A percentile compares a stretch with the other conserved stretches of the same genome.
These are phyloP conservation scores for Micrasema longulum DNA, from an alignment of 1,140 invertebrate species.

Conservation along the genomic window DNA sequence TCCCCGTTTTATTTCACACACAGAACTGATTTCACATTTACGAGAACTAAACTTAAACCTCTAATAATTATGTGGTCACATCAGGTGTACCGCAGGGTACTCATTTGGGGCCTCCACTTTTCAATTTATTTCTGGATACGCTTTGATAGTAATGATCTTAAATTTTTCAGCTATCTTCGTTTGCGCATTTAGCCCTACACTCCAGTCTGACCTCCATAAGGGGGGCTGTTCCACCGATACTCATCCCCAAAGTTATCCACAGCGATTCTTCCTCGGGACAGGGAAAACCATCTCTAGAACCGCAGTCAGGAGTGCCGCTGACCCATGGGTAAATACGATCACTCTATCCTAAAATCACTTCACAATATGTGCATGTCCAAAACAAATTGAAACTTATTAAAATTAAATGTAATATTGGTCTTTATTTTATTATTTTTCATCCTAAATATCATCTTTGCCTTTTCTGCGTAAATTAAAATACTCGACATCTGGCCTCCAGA, in stretches of 20 bases:
- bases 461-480: no score
- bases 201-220: conserved; percentile 2
- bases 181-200: not conserved
- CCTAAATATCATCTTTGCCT: no score
- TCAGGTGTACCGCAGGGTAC: no score
- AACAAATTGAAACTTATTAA: not conserved
- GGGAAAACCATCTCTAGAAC: not conserved
- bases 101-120: no score
- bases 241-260: conserved; percentile 16
- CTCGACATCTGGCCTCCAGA: no score
- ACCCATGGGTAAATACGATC: not conserved
- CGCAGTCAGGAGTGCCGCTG: not conserved
- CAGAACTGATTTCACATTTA: no score
- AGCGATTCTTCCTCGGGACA: no score
- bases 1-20: no score
- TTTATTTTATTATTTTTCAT: not conserved
- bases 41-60: no score
- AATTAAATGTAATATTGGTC: not conserved
- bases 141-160: no score
- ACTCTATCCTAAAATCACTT: not conserved
- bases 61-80: no score
- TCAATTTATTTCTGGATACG: no score
- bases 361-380: not conserved
- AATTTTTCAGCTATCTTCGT: not conserved
- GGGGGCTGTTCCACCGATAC: not conserved